Conservation (phyloP, 2,113 vertebrate species). For the Nycticebus coucang region DNA sequence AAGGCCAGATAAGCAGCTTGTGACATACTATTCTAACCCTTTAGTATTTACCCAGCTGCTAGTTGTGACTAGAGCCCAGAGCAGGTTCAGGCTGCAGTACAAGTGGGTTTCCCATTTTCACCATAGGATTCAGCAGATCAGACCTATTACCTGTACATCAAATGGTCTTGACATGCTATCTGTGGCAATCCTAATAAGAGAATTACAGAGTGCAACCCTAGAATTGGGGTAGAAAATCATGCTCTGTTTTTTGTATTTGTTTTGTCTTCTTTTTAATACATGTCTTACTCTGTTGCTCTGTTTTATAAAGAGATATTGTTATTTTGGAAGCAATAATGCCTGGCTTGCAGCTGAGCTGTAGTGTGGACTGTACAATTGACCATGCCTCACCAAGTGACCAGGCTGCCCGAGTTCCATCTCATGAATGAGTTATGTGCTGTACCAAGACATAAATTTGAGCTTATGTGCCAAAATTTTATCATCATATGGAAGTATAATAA, state of each 20-base stretch:
- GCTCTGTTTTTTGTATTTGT: background rate
- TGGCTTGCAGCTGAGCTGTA: background rate
- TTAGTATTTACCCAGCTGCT: background rate
- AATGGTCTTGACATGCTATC: background rate
- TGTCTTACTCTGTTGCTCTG: background rate
- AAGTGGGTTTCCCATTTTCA: background rate
- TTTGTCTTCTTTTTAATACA: too few relatives aligned
- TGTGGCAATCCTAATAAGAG: slow-evolving; percentile 15
- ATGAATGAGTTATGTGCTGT: background rate
- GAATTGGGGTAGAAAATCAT: background rate
- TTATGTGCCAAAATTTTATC: background rate
- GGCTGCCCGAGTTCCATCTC: background rate
- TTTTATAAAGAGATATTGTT: background rate
- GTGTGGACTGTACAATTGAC: background rate
- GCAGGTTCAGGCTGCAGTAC: background rate
- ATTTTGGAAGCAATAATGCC: background rate
- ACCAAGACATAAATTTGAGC: background rate
- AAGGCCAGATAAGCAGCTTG: background rate
- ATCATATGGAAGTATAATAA: background rate
- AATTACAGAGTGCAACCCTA: background rate
- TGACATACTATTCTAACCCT: background rate
- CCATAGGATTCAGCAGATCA: background rate
- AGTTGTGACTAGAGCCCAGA: background rate
- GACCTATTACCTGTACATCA: background rate
- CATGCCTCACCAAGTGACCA: background rate